These are phyloP conservation scores for Electrophaes corylata DNA, from an alignment of 2,888 invertebrate genomes.

Conservation along the genomic window DNA sequence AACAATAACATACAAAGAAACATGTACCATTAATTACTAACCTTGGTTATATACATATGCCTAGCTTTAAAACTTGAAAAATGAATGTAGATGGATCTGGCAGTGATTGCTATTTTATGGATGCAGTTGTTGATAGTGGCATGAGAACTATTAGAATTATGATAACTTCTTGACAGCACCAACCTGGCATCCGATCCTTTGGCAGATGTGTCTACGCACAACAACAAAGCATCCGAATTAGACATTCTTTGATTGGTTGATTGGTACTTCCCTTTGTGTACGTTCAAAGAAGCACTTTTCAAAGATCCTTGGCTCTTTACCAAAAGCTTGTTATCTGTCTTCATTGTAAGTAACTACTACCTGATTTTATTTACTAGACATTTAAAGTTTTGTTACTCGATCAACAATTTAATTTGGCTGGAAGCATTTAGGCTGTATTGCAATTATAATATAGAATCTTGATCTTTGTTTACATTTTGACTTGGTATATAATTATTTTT, in stretches of 20 bases:
- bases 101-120: neutral
- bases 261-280: constrained; percentile 16
- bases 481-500: neutral
- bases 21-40: neutral
- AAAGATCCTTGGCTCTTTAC: constrained; percentile 6
- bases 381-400: neutral
- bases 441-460: neutral
- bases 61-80: neutral
- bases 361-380: neutral
- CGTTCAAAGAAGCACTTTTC: constrained; percentile 7
- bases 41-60: neutral
- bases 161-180: constrained; percentile 2
- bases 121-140: neutral
- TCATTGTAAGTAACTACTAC: constrained; percentile 15
- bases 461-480: neutral
- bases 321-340: constrained; percentile 14
- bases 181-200: constrained; percentile 16
- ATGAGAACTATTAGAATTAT: constrained; percentile 1
- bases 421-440: neutral
- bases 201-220: constrained; percentile 13
- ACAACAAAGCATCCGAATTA: constrained; percentile 12
- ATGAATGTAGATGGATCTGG: too few relatives aligned
- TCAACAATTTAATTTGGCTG: neutral
- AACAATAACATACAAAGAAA: neutral
- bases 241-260: constrained; percentile 15